Evolutionary conservation across 2,113 vertebrate genomes (phyloP).

Genomic region (Sander lucioperca): DNA sequence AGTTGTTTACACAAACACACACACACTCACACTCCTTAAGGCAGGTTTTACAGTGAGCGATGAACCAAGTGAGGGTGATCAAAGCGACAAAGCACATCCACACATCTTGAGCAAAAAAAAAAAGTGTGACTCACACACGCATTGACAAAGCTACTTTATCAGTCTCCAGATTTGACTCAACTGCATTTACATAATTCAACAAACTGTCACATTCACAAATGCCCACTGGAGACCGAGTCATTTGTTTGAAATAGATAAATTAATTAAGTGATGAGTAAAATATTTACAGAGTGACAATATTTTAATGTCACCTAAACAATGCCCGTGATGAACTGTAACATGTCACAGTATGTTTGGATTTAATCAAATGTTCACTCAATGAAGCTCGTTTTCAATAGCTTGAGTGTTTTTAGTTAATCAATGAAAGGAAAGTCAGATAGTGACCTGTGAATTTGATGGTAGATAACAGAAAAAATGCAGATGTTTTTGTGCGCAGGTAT

Average conservation of each 20-base stretch:
- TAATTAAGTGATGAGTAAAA: conserved; percentile 69
- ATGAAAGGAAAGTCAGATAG: not conserved
- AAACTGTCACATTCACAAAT: conserved; percentile 75
- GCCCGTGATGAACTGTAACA: conserved; percentile 32
- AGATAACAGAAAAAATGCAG: not conserved
- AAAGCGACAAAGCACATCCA: conserved; percentile 80
- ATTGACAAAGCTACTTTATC: conserved; percentile 71
- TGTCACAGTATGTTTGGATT: conserved; percentile 27
- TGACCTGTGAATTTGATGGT: not conserved
- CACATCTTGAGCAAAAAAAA: conserved; percentile 51
- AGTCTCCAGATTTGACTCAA: conserved; percentile 70
- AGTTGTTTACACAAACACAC: conserved; percentile 57
- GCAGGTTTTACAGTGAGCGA: conserved; percentile 80
- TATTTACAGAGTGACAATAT: conserved; percentile 71
- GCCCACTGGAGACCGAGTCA: conserved; percentile 50
- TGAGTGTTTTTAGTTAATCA: conserved; percentile 40
- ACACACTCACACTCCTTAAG: conserved; percentile 64
- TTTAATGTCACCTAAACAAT: conserved; percentile 66
- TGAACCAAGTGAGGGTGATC: conserved; percentile 81
- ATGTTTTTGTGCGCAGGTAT: not conserved
- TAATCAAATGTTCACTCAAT: conserved; percentile 30
- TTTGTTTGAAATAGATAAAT: conserved; percentile 71
- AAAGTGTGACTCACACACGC: conserved; percentile 50
- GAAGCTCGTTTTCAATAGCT: conserved; percentile 16
- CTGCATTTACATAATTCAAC: conserved; percentile 81